These are phyloP conservation scores for Bursaphelenchus okinawaensis DNA, from an alignment of 2,888 invertebrate genomes.

Conservation along the genomic window DNA sequence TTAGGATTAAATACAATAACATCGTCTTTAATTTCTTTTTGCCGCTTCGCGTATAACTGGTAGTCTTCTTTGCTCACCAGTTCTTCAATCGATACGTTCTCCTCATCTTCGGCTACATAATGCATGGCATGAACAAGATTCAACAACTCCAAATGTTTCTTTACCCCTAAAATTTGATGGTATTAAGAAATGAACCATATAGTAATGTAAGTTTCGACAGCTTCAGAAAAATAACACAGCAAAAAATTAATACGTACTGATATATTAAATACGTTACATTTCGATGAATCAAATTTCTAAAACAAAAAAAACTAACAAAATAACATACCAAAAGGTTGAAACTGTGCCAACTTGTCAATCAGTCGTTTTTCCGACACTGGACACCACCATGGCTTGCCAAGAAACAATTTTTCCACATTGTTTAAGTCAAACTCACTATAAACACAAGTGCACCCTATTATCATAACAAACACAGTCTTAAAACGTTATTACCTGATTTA, in stretches of 20 bases:
- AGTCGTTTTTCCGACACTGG: slow-evolving; percentile 3
- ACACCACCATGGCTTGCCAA: slow-evolving; percentile 10
- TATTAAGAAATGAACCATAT: no score
- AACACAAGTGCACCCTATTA: no score
- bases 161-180: slow-evolving; percentile 1
- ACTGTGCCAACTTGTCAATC: not conserved
- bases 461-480: no score
- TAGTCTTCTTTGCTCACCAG: slow-evolving; percentile 3
- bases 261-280: no score
- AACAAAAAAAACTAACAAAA: not conserved
- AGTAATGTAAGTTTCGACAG: no score
- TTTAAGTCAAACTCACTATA: not conserved
- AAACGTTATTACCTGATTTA: no score
- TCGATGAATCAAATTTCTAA: no score
- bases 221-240: no score
- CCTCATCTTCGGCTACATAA: slow-evolving; percentile 12
- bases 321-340: slow-evolving; percentile 4
- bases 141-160: slow-evolving; percentile 1
- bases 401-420: not conserved
- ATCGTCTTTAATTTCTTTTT: not conserved
- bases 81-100: slow-evolving; percentile 4
- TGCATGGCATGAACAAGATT: slow-evolving; percentile 5
- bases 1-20: slow-evolving; percentile 2
- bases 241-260: no score
- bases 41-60: slow-evolving; percentile 5